A percentile compares a stretch with the other conserved stretches of the same genome.
These are phyloP conservation scores for Salvator merianae DNA, from an alignment of 2,113 vertebrate genomes.

Conservation along the genomic window DNA sequence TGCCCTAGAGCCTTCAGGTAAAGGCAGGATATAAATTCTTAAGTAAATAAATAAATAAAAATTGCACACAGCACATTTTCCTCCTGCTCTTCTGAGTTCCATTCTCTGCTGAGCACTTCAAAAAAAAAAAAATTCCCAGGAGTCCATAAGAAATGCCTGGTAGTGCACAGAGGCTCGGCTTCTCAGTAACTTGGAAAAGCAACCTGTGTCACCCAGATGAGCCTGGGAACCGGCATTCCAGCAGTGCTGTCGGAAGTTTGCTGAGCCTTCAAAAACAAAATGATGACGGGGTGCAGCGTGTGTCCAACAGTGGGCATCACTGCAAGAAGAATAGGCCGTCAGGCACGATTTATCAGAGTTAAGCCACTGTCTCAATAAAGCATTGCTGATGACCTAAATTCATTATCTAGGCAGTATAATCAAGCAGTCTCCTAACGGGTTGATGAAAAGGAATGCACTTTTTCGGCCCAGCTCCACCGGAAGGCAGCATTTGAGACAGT, in stretches of 20 bases:
- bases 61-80: no score
- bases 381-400: constrained; percentile 66
- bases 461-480: neutral
- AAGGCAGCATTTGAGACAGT: neutral
- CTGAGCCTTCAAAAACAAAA: constrained; percentile 61
- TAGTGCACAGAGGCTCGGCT: no score
- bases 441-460: neutral
- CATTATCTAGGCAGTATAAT: constrained; percentile 53
- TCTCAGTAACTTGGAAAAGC: no score
- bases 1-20: no score
- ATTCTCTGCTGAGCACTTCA: no score
- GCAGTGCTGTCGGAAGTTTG: constrained; percentile 36
- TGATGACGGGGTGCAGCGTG: constrained; percentile 48
- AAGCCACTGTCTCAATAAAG: constrained; percentile 59
- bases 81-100: no score
- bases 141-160: no score
- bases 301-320: constrained; percentile 55
- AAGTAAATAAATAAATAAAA: no score
- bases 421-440: constrained; percentile 15
- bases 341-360: constrained; percentile 59
- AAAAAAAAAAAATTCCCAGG: no score
- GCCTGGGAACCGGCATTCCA: neutral
- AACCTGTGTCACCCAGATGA: neutral
- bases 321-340: constrained; percentile 55
- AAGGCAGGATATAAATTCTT: no score